These are phyloP conservation scores for Gastrophryne carolinensis DNA, from an alignment of 2,797 vertebrate species.

Conservation along the genomic window DNA sequence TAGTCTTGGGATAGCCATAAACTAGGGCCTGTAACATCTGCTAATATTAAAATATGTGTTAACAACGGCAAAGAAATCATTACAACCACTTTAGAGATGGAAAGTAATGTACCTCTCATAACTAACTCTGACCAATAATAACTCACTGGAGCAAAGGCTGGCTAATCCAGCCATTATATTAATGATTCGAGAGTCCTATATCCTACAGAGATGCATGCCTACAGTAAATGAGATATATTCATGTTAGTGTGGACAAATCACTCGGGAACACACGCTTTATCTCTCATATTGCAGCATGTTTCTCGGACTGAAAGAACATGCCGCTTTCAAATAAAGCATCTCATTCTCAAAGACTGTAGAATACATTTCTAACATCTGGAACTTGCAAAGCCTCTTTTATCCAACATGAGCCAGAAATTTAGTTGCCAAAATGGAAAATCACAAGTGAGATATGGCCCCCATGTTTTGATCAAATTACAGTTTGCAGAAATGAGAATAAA, in stretches of 20 bases:
- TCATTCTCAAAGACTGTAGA: not conserved
- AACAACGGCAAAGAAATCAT: conserved; percentile 9
- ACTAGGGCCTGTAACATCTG: not conserved
- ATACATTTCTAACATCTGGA: not conserved
- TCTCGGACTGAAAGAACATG: not conserved
- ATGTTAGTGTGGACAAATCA: conserved; percentile 9
- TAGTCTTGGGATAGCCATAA: not conserved
- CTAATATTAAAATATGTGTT: conserved; percentile 29
- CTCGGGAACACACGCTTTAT: conserved; percentile 1
- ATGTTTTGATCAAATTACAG: not conserved
- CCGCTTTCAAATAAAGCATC: not conserved
- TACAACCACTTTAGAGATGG: conserved; percentile 1
- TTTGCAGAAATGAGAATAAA: too few relatives aligned
- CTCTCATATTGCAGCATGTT: conserved; percentile 14
- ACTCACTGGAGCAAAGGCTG: not conserved
- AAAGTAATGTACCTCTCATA: not conserved
- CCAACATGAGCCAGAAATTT: not conserved
- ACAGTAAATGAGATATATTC: conserved; percentile 32
- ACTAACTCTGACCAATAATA: conserved; percentile 17
- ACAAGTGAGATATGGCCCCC: not conserved
- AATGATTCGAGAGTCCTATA: conserved; percentile 13
- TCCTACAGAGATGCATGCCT: conserved; percentile 6
- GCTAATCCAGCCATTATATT: conserved; percentile 1
- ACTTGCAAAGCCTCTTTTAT: not conserved
- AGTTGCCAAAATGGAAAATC: not conserved